Base-by-base conservation (phyloP, 2,113 vertebrate genomes). In the Otus sunia region DNA sequence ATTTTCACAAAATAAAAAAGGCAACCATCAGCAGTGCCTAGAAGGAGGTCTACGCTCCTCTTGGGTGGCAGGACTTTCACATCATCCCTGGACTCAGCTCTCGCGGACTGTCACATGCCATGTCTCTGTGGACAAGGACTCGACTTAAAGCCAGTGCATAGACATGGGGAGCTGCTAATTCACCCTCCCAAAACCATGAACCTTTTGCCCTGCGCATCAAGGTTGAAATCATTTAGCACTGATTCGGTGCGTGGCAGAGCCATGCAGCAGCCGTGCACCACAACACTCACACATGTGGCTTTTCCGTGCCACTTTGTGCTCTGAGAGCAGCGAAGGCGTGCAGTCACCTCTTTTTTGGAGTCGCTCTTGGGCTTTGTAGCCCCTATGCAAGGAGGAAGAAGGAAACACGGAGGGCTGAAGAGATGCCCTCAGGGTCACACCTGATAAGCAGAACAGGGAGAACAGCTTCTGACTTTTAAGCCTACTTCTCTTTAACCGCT, bases 41-140 rank as follows among this genome's bases (percentile, higher is more conserved):
- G 37, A 29, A 41, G 23, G 49, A 88, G 29, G 3, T 63, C n/a
- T 81, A 2, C 1, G 2, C 39, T 66, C 6, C 43, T 68, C 15
- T 79, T 2, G 1, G 13, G 29, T 63, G 41, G 50, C 5, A 34
- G 55, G 50, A 32, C 22, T 92, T 79, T 62, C 4, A 11, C 73
- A 84, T 43, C 29, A 39, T 75, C 23, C 34, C 20, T 32, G 56
- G 8, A 34, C 41, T 86, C 21, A 8, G 22, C 45, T 90, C 34
- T 34, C 6, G 0, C 0, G 1, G 17, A 21, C 19, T 5, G 5
- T 62, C 37, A 86, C 59, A 86, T 49, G 10, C 0, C 1, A 41
- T 27, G 13, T n/a, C 15, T 68, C 71, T 86, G n/a, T 43, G 30
- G 50, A 37, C 16, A 50, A 60, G 78, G 39, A 34, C 45, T 77